A percentile compares a stretch with the other conserved stretches of the same genome.
These are phyloP conservation scores for Spodoptera picta DNA, from an alignment of 2,888 invertebrate species.

Conservation along the genomic window DNA sequence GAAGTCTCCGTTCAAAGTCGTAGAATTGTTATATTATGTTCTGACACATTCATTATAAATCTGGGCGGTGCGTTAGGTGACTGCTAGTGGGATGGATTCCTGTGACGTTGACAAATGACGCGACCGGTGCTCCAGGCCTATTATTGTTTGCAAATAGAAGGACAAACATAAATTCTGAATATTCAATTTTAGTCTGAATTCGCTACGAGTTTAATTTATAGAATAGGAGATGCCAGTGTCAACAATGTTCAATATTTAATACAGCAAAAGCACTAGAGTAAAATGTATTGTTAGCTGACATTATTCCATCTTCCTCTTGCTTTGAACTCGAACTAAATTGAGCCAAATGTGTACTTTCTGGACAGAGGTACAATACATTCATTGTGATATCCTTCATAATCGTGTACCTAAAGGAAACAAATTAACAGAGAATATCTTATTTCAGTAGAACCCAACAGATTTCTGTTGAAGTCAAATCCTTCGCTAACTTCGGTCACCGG, in stretches of 20 bases:
- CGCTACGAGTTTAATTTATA: conserved; percentile 1
- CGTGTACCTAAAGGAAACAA: too few species aligned
- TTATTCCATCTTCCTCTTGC: too few species aligned
- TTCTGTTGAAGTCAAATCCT: too few species aligned
- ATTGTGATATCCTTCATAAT: too few species aligned
- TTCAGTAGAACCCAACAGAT: too few species aligned
- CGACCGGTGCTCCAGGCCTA: conserved; percentile 4
- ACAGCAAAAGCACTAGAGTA: too few species aligned
- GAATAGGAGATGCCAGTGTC: background rate
- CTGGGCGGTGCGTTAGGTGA: conserved; percentile 23
- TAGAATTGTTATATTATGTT: background rate
- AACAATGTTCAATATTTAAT: background rate
- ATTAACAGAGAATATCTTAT: too few species aligned
- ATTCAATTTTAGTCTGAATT: conserved; percentile 19
- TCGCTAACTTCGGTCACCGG: too few species aligned
- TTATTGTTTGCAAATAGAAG: conserved; percentile 36
- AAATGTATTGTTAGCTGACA: too few species aligned
- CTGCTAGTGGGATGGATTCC: conserved; percentile 33
- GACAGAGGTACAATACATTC: too few species aligned
- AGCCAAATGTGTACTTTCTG: too few species aligned
- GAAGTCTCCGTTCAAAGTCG: background rate
- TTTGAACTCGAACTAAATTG: too few species aligned
- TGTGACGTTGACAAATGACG: conserved; percentile 47
- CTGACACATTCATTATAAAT: conserved; percentile 25
- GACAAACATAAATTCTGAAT: conserved; percentile 27